Percentiles rank a stretch among this genome's conserved stretches.
These are phyloP conservation scores for Trissolcus basalis DNA, from an alignment of 1,140 invertebrate species.

Conservation along the genomic window DNA sequence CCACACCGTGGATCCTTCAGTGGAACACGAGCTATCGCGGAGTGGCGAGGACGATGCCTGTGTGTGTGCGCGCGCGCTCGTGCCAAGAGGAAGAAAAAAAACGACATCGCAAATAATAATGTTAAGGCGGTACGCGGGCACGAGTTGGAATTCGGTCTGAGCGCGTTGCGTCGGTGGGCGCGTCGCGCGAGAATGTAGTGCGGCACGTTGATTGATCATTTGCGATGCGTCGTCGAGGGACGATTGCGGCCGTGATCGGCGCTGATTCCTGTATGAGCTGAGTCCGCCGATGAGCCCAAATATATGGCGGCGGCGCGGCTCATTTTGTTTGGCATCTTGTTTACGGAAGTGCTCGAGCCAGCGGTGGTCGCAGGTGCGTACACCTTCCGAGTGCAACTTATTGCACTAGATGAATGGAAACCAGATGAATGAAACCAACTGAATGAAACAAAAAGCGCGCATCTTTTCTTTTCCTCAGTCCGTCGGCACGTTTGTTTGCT, in stretches of 20 bases:
- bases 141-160: conserved; percentile 1
- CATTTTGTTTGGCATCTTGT: conserved; percentile 75
- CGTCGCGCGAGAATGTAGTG: conserved; percentile 14
- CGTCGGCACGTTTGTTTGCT: no score
- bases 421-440: no score
- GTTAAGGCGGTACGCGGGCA: background rate
- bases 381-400: background rate
- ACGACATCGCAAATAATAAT: conserved; percentile 2
- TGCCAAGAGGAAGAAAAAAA: conserved; percentile 3
- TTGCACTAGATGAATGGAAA: no score
- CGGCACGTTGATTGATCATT: conserved; percentile 51
- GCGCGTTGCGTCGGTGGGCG: conserved; percentile 29
- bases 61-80: conserved; percentile 3
- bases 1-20: background rate
- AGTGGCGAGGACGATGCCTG: background rate
- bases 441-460: no score
- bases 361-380: conserved; percentile 71
- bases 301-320: conserved; percentile 76
- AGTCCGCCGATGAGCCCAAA: conserved; percentile 69
- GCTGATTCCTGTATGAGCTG: conserved; percentile 60
- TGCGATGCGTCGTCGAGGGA: conserved; percentile 53
- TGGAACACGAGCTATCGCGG: background rate
- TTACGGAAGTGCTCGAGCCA: conserved; percentile 74
- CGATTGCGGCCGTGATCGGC: conserved; percentile 51
- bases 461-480: no score